These are phyloP conservation scores for Bucco capensis DNA, from an alignment of 2,113 vertebrate species.

Conservation along the genomic window DNA sequence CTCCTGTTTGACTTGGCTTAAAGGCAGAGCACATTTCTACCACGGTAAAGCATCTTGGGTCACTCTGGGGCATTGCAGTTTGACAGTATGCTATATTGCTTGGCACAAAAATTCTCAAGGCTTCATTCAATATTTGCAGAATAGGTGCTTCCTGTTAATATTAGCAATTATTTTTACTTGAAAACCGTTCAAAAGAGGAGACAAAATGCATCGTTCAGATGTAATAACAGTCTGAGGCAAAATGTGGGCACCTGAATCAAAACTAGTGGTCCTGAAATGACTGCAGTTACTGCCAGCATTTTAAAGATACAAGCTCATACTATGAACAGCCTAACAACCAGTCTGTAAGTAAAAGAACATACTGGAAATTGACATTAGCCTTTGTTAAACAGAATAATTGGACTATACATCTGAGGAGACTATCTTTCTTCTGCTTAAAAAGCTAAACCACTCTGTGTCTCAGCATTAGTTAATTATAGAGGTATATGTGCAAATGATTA, in stretches of 20 bases:
- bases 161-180: not conserved
- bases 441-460: not conserved
- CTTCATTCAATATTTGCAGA: not conserved
- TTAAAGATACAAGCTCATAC: not conserved
- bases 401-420: not conserved
- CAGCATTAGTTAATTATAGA: not conserved
- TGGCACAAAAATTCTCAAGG: not conserved
- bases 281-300: not conserved
- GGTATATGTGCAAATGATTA: accelerated
- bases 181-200: not conserved
- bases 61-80: not conserved
- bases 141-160: not conserved
- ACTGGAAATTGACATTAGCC: accelerated
- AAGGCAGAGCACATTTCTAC: slow-evolving; percentile 7
- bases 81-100: not conserved
- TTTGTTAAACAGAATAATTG: not conserved
- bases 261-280: not conserved
- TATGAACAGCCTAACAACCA: not conserved
- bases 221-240: not conserved
- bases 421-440: not conserved
- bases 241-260: not conserved
- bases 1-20: not conserved
- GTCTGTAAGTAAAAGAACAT: not conserved
- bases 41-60: not conserved
- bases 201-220: not conserved